Conservation (phyloP, 2,888 invertebrate species). For the Bembecia ichneumoniformis region DNA sequence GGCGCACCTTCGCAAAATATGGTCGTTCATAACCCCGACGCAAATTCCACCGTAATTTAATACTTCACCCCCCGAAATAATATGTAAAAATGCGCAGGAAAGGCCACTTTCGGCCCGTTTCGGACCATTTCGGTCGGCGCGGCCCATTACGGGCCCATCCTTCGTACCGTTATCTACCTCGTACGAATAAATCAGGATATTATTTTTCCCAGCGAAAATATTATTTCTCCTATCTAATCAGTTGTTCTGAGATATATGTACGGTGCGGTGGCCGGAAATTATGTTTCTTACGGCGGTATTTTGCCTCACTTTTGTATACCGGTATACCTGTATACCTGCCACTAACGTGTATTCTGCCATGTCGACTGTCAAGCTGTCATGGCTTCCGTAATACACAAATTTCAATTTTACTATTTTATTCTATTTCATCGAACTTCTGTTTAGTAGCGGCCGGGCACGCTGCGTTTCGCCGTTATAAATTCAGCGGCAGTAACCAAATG, state of each 20-base stretch:
- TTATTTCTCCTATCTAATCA: constrained; percentile 66
- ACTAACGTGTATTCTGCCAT: no score
- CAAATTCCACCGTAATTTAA: constrained; percentile 61
- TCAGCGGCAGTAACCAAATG: no score
- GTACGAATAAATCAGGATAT: constrained; percentile 60
- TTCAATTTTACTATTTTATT: no score
- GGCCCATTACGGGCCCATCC: constrained; percentile 54
- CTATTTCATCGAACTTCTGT: no score
- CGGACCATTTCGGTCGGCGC: constrained; percentile 44
- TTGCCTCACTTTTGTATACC: no score
- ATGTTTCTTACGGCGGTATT: neutral
- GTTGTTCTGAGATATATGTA: constrained; percentile 18
- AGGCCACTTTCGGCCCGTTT: constrained; percentile 37
- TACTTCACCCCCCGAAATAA: constrained; percentile 49
- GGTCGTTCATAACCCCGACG: constrained; percentile 51
- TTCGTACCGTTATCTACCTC: constrained; percentile 52
- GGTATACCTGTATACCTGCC: no score
- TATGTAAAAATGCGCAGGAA: constrained; percentile 59
- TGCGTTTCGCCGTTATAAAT: no score
- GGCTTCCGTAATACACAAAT: no score
- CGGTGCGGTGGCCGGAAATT: neutral
- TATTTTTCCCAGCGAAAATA: constrained; percentile 52
- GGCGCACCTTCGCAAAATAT: constrained; percentile 57
- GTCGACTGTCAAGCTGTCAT: no score
- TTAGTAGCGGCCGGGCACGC: no score